Percentiles rank a stretch among this genome's conserved stretches.
These are phyloP conservation scores for Brienomyrus brachyistius DNA, from an alignment of 2,113 vertebrate genomes.

Conservation along the genomic window DNA sequence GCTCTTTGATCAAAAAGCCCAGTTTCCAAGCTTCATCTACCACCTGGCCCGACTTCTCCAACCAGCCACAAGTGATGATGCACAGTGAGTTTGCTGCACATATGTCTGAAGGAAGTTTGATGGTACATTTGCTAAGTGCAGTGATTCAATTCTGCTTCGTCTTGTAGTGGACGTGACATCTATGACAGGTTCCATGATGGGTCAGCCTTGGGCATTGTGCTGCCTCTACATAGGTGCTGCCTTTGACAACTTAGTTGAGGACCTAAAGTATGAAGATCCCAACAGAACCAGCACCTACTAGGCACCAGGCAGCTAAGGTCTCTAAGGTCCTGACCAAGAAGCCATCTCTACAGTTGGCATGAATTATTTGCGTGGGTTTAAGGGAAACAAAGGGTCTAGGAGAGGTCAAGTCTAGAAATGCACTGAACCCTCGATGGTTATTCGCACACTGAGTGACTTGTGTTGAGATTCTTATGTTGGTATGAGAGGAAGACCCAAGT, in stretches of 20 bases:
- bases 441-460: neutral
- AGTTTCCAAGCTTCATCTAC: neutral
- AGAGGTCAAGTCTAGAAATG: neutral
- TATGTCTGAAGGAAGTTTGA: conserved; percentile 4
- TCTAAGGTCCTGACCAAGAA: neutral
- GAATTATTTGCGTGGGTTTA: neutral
- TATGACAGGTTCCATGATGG: neutral
- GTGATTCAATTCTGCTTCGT: conserved; percentile 12
- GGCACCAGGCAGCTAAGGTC: neutral
- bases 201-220: neutral
- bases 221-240: conserved; percentile 3
- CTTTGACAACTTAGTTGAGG: neutral
- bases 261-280: neutral
- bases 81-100: neutral
- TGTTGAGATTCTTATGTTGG: neutral
- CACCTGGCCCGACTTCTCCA: neutral
- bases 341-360: neutral
- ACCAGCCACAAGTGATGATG: neutral
- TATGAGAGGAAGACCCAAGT: neutral
- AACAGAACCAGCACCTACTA: neutral
- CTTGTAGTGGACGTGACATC: neutral
- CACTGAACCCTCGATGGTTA: neutral
- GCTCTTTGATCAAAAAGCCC: neutral
- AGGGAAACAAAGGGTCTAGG: neutral
- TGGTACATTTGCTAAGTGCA: conserved; percentile 7